Base-by-base conservation (phyloP, 2,797 vertebrate species). In the Darevskia mixta region DNA sequence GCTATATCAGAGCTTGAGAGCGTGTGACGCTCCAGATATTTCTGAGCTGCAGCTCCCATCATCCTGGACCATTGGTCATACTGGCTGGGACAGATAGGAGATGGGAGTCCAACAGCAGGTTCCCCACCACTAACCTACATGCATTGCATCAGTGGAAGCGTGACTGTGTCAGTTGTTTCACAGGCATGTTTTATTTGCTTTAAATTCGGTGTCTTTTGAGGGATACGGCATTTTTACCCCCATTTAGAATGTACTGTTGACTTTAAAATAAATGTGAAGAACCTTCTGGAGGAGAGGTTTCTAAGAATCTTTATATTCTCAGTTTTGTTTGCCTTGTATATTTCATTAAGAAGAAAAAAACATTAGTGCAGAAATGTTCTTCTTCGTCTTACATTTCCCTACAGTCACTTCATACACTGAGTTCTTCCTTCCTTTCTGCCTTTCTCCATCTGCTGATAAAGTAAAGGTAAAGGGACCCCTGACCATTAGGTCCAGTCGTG, bases 361-460 rank as follows among this genome's bases (percentile, higher is more conserved):
- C 38, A 20, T 15, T 29, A 43, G 55, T 0, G 3, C 41, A 71
- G 66, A 82, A 5, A 25, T 72, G 15, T 25, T 25, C 9, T 6
- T 55, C 38, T 8, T 64, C 5, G 23, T 20, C 29, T 83, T 58
- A 64, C 17, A n/a, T 32, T 83, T 84, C 67, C n/a, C 8, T 18
- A 3, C 88, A 90, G 88, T 88, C 1, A 58, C 72, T 91, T 0
- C 64, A 29, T 89, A 91, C 87, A 81, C 82, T 88, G 79, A 83
- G 64, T n/a, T 79, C 8, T 87, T 23, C 9, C 20, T 43, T n/a
- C 75, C 8, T 87, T 41, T 35, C 18, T 41, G 29, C 11, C 25
- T 25, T 23, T 1, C 23, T 49, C 61, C n/a, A 69, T 49, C n/a
- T 2, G 8, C 27, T 64, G 67, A 81, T 75, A 11, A n/a, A n/a